Percentiles rank a stretch among this genome's conserved stretches.
phyloP scores from a whole-genome alignment of 92 coral and sea anemone species.

The Porites divaricata region DNA sequence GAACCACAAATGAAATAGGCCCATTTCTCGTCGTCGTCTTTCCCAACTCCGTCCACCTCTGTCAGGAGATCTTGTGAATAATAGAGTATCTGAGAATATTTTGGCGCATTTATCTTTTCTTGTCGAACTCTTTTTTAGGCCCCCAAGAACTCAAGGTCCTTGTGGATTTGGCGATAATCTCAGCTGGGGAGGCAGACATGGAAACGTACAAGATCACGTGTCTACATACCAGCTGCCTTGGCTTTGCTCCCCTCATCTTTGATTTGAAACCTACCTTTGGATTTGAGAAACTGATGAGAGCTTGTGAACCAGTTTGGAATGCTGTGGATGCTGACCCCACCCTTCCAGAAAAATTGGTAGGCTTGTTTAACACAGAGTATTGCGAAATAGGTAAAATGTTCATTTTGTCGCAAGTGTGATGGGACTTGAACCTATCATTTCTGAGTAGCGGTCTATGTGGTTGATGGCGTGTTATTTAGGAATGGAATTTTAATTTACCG shows the following conservation, averaged over 20 bases:
- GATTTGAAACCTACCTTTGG: slow-evolving; percentile 58
- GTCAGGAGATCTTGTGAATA: neutral
- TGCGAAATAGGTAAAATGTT: too few relatives aligned
- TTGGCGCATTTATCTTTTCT: neutral
- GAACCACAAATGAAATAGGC: too few relatives aligned
- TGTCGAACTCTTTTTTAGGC: slow-evolving; percentile 11
- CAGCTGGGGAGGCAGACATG: slow-evolving; percentile 87
- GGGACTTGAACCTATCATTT: too few relatives aligned
- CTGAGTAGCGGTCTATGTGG: too few relatives aligned
- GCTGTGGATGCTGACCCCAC: slow-evolving; percentile 68
- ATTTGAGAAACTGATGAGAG: slow-evolving; percentile 71
- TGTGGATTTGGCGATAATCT: slow-evolving; percentile 89
- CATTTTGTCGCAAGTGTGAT: too few relatives aligned
- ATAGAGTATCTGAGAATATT: fast-evolving
- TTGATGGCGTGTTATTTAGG: too few relatives aligned
- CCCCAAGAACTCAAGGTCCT: slow-evolving; percentile 83
- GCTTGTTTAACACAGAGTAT: neutral
- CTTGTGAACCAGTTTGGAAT: slow-evolving; percentile 78
- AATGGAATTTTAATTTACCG: too few relatives aligned
- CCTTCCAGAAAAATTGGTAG: slow-evolving; percentile 73
- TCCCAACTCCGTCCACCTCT: too few relatives aligned
- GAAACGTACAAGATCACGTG: slow-evolving; percentile 75
- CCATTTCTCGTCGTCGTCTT: too few relatives aligned
- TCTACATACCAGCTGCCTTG: slow-evolving; percentile 80
- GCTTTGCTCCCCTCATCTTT: slow-evolving; percentile 85